Percentiles rank a stretch among this genome's conserved stretches.
These are phyloP conservation scores for Aphis gossypii DNA, from an alignment of 1,140 invertebrate genomes.

Conservation along the genomic window DNA sequence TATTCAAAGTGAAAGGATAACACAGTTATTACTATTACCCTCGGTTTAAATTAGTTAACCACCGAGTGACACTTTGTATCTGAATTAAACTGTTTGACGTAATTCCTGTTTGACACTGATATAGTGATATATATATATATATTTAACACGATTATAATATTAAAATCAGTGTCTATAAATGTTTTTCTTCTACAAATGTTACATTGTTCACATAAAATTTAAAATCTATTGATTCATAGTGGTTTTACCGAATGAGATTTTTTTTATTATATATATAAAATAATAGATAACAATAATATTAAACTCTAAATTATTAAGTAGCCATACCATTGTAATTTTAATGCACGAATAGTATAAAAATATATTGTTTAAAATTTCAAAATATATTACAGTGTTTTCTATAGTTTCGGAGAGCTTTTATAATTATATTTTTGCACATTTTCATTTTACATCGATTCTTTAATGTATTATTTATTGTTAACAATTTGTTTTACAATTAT, in stretches of 20 bases:
- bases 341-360: neutral
- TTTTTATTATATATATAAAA: neutral
- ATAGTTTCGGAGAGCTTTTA: neutral
- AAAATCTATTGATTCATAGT: neutral
- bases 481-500: neutral
- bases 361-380: neutral
- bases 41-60: slow-evolving; percentile 23
- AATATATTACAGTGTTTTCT: neutral
- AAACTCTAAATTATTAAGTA: neutral
- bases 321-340: neutral
- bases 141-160: neutral
- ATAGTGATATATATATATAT: neutral
- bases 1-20: slow-evolving; percentile 2
- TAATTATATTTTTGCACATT: neutral
- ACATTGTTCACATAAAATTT: neutral
- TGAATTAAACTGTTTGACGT: slow-evolving; percentile 10
- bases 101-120: neutral
- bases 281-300: neutral
- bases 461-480: neutral
- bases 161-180: neutral
- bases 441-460: neutral
- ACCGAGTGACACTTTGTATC: slow-evolving; percentile 22
- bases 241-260: neutral
- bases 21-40: slow-evolving; percentile 2
- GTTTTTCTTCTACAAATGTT: neutral